These are phyloP conservation scores for Iguana delicatissima DNA, from an alignment of 2,797 vertebrate species.

Conservation along the genomic window DNA sequence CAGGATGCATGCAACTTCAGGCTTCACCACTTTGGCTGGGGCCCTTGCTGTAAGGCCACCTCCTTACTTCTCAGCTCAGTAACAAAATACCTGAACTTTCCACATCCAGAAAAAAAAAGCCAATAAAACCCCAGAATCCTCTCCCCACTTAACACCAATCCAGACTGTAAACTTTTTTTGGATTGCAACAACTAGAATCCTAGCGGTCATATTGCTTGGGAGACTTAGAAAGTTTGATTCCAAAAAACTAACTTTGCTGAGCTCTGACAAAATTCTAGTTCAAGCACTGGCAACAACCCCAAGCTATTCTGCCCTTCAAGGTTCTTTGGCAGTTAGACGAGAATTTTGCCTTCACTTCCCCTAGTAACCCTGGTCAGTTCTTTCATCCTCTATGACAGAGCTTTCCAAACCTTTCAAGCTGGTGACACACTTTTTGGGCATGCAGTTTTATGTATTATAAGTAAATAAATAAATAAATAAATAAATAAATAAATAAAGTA, in stretches of 20 bases:
- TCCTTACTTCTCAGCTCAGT: not conserved
- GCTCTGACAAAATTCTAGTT: rapidly evolving
- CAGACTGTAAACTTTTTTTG: no score
- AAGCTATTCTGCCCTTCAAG: not conserved
- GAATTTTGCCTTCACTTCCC: no score
- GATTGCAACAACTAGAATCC: no score
- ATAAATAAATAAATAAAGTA: no score
- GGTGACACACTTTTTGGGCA: no score
- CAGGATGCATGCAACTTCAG: not conserved
- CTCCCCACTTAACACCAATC: rapidly evolving
- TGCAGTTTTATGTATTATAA: no score
- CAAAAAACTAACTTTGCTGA: no score
- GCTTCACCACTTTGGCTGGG: not conserved
- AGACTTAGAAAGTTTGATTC: no score
- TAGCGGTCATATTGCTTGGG: no score
- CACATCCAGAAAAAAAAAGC: rapidly evolving
- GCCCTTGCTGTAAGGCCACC: rapidly evolving
- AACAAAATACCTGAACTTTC: not conserved
- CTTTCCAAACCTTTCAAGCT: no score
- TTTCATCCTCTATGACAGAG: not conserved
- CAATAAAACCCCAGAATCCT: not conserved
- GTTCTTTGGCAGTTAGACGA: not conserved
- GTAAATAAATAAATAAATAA: no score
- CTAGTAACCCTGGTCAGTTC: not conserved
- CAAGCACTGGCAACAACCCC: not conserved